Evolutionary conservation across 2,888 invertebrate species (phyloP), one percentile per base, ranked within the genome.

Genomic region (Mythimna albipuncta): DNA sequence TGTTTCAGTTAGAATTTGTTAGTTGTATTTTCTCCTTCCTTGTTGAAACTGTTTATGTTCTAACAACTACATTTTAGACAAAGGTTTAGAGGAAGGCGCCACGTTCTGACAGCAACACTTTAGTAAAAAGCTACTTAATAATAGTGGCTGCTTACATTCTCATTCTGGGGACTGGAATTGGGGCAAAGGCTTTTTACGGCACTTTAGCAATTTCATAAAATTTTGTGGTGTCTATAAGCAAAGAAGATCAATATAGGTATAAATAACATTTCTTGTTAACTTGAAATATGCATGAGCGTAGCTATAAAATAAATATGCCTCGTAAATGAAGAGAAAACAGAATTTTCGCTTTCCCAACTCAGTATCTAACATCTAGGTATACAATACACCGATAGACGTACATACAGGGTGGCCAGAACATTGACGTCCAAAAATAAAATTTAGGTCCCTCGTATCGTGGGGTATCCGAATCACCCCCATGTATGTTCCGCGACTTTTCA

Each of bases 231-330:
- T 38, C 47, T 61, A 61, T 54, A 68, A 59, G 68, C 26, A 19
- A 77, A 13, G 9, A 47, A 44, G 26, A 67, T 73, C 13, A 57
- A 59, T 47, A 11, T 47, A 11, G 59, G 26, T 21, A 54, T 52
- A 19, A 47, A 54, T 52, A 19, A 47, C 32, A 11, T 41, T 32
- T 54, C 26, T 16, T 38, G 26, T 50, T 50, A 69, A 26, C 55
- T 63, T 6, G 35, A 55, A 66, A n/a, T 64, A 59, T 19, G 35
- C 58, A 52, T 38, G 59, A 50, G 65, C 62, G 21, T 75, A 66
- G 54, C 50, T 76, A 65, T 71, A 58, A 70, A 76, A 65, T 81
- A 69, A 67, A 80, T 59, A 69, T 61, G 72, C 57, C n/a, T 72
- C 47, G 32, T 69, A 72, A 77, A 64, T 66, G 55, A 68, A 69